phyloP scores from a whole-genome alignment of 1,140 invertebrate species.

The Archivesica marissinica region DNA sequence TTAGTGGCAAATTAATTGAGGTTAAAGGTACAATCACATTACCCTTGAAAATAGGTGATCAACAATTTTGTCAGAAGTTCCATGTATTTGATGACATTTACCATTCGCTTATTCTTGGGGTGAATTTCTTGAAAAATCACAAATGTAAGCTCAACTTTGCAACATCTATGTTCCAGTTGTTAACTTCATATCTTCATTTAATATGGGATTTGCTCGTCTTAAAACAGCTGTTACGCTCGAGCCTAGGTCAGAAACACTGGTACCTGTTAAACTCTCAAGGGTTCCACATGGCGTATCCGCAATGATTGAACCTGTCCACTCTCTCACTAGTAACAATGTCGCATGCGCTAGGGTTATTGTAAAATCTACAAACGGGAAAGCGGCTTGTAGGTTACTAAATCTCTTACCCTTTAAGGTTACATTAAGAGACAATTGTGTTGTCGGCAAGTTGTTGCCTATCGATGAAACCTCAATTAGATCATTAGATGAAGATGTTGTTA shows the following conservation, averaged over 20 bases:
- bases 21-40: conserved; percentile 16
- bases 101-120: background rate
- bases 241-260: background rate
- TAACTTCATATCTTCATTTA: background rate
- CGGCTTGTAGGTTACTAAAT: conserved; percentile 29
- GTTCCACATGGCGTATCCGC: background rate
- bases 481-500: background rate
- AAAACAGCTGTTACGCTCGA: background rate
- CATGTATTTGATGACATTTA: conserved; percentile 45
- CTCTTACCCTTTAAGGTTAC: background rate
- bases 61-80: background rate
- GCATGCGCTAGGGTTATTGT: background rate
- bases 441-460: conserved; percentile 27
- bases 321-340: too few relatives aligned
- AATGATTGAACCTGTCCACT: background rate
- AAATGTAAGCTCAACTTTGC: conserved; percentile 31
- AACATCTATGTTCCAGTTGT: background rate
- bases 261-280: conserved; percentile 17
- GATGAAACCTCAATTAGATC: conserved; percentile 10
- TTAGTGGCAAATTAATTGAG: conserved; percentile 9
- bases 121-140: conserved; percentile 6
- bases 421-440: background rate
- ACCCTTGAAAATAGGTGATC: conserved; percentile 1
- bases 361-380: background rate
- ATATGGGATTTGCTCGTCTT: background rate